Evolutionary conservation across 2,888 invertebrate genomes (phyloP), one percentile per base, ranked within the genome.

Genomic region (Heliconius ismenius): DNA sequence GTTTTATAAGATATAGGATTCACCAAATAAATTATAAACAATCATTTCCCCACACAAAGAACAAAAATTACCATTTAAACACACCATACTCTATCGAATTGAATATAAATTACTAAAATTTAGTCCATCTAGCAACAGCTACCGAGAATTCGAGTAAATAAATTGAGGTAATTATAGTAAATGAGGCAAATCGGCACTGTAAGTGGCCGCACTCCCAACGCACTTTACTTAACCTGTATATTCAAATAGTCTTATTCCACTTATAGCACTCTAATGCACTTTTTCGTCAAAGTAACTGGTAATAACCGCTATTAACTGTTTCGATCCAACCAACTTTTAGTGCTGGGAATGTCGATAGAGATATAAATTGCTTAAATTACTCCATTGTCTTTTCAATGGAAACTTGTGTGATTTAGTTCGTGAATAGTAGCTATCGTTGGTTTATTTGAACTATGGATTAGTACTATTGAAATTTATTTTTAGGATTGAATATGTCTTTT

Each of bases 181-280:
- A 91, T 88, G 90, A 90, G 88, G 89, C 89, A 88, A 91, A 90
- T 90, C 87, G 87, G 63, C 83, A 89, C 88, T 88, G 87, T 91
- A 91, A 91, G 91, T 91, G 90, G 89, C 85, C 87, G 86, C 90
- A 90, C 91, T 92, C 88, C 88, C 87, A 86, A 88, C 86, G 89
- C 89, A 90, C 90, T 91, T 90, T 88, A 89, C 91, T 90, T 89
- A 88, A 90, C 89, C 87, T 90, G 89, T 90, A 90, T 92, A 92
- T 92, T 92, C 91, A 91, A 92, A 93, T 92, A 91, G 90, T 91
- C 90, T 91, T 91, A 91, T 91, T 86, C 91, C 90, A 91, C 90
- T 92, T 88, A 91, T 88, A 83, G 87, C 86, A 89, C 89, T 87
- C 90, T 93, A 93, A 93, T 93, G 93, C 90, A 92, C 89, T 93